These are phyloP conservation scores for Cyphomyrus discorhynchus DNA, from an alignment of 2,113 vertebrate species.

Conservation along the genomic window DNA sequence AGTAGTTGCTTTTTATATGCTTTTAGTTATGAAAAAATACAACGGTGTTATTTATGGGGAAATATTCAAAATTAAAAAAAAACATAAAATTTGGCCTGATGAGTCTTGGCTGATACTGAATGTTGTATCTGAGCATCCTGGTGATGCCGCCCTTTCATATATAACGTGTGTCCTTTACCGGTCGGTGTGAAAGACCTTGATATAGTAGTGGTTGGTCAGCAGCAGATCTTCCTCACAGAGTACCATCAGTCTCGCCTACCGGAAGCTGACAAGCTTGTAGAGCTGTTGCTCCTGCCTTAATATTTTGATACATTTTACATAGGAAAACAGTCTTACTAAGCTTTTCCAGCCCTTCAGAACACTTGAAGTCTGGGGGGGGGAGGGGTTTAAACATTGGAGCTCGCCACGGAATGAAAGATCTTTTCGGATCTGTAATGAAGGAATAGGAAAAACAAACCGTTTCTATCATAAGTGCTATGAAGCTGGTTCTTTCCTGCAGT, in stretches of 20 bases:
- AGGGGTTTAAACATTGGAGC: background rate
- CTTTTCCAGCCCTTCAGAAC: background rate
- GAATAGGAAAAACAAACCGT: background rate
- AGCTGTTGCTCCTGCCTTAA: background rate
- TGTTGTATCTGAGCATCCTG: background rate
- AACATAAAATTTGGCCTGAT: background rate
- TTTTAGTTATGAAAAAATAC: constrained; percentile 10
- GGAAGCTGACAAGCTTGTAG: background rate
- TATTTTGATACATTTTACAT: background rate
- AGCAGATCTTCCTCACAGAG: background rate
- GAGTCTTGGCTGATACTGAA: background rate
- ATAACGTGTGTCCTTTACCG: background rate
- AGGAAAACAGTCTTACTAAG: background rate
- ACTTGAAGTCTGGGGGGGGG: background rate
- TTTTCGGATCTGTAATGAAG: background rate
- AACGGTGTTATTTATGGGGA: constrained; percentile 19
- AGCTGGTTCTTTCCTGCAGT: background rate
- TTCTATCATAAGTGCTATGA: background rate
- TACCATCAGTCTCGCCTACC: background rate
- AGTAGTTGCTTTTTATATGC: constrained; percentile 16
- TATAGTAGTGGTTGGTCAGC: background rate
- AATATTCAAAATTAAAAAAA: background rate
- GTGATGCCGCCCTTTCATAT: background rate
- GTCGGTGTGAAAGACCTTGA: background rate
- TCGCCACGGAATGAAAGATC: background rate